These are phyloP conservation scores for Campoplex capitator DNA, from an alignment of 2,888 invertebrate species.

Conservation along the genomic window DNA sequence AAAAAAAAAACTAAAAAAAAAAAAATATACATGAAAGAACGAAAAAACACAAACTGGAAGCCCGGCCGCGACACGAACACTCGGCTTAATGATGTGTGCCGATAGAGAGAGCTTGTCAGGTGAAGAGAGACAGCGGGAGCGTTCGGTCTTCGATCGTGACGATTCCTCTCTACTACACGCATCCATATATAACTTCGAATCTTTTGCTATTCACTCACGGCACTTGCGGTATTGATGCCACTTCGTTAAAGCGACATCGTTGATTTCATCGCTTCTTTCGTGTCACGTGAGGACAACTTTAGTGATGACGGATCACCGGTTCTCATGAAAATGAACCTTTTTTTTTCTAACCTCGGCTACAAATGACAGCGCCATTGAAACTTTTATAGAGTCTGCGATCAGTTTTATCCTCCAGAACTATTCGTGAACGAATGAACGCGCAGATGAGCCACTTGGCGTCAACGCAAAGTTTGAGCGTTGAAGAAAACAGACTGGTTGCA, in stretches of 20 bases:
- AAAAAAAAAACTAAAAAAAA: slow-evolving; percentile 29
- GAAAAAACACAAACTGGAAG: slow-evolving; percentile 61
- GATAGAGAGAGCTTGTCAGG: slow-evolving; percentile 71
- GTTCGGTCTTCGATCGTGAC: slow-evolving; percentile 54
- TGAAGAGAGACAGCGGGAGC: slow-evolving; percentile 30
- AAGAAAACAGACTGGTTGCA: slow-evolving; percentile 60
- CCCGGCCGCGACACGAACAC: slow-evolving; percentile 78
- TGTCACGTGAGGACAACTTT: no score
- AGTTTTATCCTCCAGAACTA: no score
- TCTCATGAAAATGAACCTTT: no score
- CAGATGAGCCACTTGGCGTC: neutral
- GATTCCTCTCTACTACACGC: slow-evolving; percentile 57
- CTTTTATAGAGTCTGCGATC: neutral
- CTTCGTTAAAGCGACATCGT: neutral
- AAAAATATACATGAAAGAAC: slow-evolving; percentile 52
- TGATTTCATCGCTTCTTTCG: no score
- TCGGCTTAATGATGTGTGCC: slow-evolving; percentile 83
- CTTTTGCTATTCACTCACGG: neutral
- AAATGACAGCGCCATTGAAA: neutral
- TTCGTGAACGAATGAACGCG: neutral
- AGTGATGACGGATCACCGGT: neutral
- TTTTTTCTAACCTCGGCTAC: no score
- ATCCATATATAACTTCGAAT: slow-evolving; percentile 2
- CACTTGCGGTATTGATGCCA: neutral
- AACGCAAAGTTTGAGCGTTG: neutral